These are phyloP conservation scores for Tympanoctomys barrerae DNA, from an alignment of 2,797 vertebrate species.

Conservation along the genomic window DNA sequence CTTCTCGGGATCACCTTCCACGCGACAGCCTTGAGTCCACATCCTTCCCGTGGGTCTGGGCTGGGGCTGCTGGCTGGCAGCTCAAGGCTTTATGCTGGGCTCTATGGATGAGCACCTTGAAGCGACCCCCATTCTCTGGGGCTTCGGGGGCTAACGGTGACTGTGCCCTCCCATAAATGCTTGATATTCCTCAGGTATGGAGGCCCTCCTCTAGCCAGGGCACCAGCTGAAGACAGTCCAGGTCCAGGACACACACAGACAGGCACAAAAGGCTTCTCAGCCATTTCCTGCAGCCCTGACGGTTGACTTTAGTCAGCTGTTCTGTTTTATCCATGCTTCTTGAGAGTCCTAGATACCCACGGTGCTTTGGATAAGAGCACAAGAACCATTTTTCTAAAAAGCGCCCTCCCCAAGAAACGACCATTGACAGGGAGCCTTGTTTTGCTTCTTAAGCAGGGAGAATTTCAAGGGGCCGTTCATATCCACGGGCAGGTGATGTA, in stretches of 20 bases:
- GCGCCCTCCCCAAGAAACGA: slow-evolving; percentile 57
- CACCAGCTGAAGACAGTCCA: rapidly evolving
- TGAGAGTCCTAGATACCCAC: slow-evolving; percentile 77
- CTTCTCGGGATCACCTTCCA: background rate
- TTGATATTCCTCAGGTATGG: no score
- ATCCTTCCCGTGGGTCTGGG: background rate
- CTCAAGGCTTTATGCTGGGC: background rate
- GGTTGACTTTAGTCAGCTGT: slow-evolving; percentile 79
- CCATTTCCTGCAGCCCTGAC: slow-evolving; percentile 82
- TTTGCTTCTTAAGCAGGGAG: background rate
- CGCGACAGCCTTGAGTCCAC: no score
- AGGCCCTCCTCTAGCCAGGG: background rate
- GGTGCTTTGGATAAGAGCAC: slow-evolving; percentile 70
- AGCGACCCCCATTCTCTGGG: background rate
- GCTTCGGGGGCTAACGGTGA: background rate
- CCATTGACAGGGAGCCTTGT: background rate
- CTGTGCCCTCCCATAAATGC: background rate
- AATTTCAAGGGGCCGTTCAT: slow-evolving; percentile 45
- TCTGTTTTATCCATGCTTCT: slow-evolving; percentile 78
- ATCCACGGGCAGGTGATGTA: slow-evolving; percentile 74
- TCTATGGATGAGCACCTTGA: rapidly evolving
- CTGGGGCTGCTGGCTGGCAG: background rate
- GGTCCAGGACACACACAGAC: background rate
- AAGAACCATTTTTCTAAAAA: slow-evolving; percentile 40
- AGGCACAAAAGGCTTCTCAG: slow-evolving; percentile 76